phyloP scores from a whole-genome alignment of 2,797 vertebrate species.

The Pelobates cultripes region DNA sequence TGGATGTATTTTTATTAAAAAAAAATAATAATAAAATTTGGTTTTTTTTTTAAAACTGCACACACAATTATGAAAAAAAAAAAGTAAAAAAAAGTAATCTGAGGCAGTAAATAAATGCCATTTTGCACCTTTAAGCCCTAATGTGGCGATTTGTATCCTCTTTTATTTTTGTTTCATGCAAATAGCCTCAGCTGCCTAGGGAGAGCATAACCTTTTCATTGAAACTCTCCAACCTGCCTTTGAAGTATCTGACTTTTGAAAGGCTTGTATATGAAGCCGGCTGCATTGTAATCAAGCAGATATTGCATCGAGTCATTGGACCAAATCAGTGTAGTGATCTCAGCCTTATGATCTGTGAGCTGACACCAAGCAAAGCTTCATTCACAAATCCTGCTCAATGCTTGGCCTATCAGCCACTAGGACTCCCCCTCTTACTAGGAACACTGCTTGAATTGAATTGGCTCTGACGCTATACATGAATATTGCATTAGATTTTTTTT shows the following conservation, averaged over 20 bases:
- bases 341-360: slow-evolving; percentile 77
- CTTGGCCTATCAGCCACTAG: slow-evolving; percentile 75
- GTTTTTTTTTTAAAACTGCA: no score
- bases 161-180: slow-evolving; percentile 24
- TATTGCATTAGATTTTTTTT: slow-evolving; percentile 51
- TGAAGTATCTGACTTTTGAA: slow-evolving; percentile 66
- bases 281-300: slow-evolving; percentile 70
- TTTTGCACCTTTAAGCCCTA: background rate
- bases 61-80: no score
- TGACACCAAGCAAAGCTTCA: slow-evolving; percentile 77
- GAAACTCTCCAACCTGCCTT: slow-evolving; percentile 49
- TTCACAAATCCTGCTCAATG: slow-evolving; percentile 80
- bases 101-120: no score
- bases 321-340: slow-evolving; percentile 78
- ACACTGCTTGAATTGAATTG: slow-evolving; percentile 64
- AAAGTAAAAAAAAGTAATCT: no score
- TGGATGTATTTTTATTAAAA: no score
- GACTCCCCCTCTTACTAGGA: slow-evolving; percentile 26
- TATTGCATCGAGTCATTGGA: slow-evolving; percentile 71
- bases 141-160: background rate
- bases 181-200: slow-evolving; percentile 13
- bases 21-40: no score
- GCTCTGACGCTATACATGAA: slow-evolving; percentile 68
- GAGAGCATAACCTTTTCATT: slow-evolving; percentile 13
- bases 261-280: slow-evolving; percentile 62